Conservation (phyloP, 2,888 invertebrate genomes). For the Stegana nigrithorax region DNA sequence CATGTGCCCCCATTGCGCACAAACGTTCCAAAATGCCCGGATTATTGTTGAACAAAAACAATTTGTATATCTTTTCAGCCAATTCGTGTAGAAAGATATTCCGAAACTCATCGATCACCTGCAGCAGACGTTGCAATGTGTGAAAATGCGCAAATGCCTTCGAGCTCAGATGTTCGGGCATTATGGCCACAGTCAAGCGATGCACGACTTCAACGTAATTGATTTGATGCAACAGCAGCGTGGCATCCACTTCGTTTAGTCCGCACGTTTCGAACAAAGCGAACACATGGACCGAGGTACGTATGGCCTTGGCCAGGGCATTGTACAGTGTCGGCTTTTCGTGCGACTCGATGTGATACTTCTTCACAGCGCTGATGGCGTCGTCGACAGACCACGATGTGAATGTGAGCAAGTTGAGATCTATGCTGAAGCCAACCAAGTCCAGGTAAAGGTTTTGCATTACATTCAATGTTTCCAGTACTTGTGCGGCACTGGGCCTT, state of each 20-base stretch:
- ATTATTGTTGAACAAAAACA: conserved; percentile 35
- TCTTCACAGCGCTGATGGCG: conserved; percentile 26
- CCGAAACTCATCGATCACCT: conserved; percentile 31
- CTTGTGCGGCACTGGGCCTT: too few relatives aligned
- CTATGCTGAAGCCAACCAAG: conserved; percentile 38
- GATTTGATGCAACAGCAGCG: conserved; percentile 46
- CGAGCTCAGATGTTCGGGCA: conserved; percentile 13
- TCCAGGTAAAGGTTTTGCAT: conserved; percentile 53
- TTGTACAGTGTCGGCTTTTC: conserved; percentile 37
- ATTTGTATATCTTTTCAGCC: conserved; percentile 32
- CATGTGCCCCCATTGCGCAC: conserved; percentile 18
- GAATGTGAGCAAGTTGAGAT: conserved; percentile 27
- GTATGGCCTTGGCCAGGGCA: conserved; percentile 39
- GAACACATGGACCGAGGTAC: conserved; percentile 40
- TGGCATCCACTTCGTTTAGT: conserved; percentile 27
- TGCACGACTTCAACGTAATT: conserved; percentile 47
- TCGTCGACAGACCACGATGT: conserved; percentile 16
- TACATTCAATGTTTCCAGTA: neutral
- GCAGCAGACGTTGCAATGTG: conserved; percentile 30
- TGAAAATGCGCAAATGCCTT: conserved; percentile 11
- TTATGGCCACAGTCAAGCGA: too few relatives aligned
- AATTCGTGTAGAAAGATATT: conserved; percentile 40
- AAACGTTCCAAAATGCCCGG: conserved; percentile 28
- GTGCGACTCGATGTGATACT: conserved; percentile 24
- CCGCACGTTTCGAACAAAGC: conserved; percentile 40